Evolutionary conservation across 2,797 vertebrate genomes (phyloP), one percentile per base, ranked within the genome.

Genomic region (Gallinago nigripennis): DNA sequence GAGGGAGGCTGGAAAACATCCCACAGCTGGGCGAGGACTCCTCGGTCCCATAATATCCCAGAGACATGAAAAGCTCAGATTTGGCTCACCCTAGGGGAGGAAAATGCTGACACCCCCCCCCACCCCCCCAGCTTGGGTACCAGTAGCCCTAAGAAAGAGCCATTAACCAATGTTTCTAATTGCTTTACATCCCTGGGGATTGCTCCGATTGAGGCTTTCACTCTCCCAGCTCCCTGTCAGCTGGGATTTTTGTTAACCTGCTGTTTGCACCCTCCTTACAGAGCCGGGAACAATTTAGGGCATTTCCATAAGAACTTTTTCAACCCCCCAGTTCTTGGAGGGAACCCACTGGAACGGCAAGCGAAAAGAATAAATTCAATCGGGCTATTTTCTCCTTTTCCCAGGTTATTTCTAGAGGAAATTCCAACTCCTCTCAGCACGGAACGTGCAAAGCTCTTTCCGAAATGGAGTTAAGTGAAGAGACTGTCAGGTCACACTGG

Each of bases 71-170:
- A 33, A 27, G 64, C 41, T 35, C 31, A 4, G 0, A 14, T 37
- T 16, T 8, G 28, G 31, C n/a, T 73, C 45, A 23, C 13, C 3
- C 2, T 5, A 54, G 60, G 4, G 51, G 19, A 60, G 23, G 27
- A 60, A 35, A 64, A 21, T 0, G 0, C 53, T 3, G 10, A 31
- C n/a, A 48, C 63, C 1, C 7, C 39, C 27, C 41, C 19, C 17
- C 41, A 4, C 45, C 45, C 6, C 45, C 5, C 0, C 0, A 0
- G 12, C 31, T 78, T 71, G 0, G 2, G 80, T 53, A 68, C 65
- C 50, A 56, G 56, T 1, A 70, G 64, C 54, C 28, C 33, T 21
- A 60, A 50, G 77, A 43, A 89, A 17, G 14, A 73, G 75, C 16
- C 64, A 28, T 63, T 72, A 50, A 53, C 33, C 41, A 31, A 51